Evolutionary conservation across 1,140 invertebrate species (phyloP).

Genomic region (Schmidtea mediterranea): DNA sequence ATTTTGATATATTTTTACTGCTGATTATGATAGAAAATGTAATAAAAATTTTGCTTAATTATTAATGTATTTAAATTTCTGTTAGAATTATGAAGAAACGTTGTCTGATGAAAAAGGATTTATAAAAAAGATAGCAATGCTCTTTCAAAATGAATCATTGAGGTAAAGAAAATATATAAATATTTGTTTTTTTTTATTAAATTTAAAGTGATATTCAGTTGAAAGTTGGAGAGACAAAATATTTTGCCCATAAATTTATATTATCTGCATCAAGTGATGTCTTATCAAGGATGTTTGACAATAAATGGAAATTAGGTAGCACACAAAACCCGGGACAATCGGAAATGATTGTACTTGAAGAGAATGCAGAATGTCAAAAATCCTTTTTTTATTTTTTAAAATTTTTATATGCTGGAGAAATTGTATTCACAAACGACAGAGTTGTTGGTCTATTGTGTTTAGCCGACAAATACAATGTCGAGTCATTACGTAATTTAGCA

Average conservation of each 20-base stretch:
- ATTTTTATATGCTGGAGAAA: conserved; percentile 23
- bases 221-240: conserved; percentile 16
- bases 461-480: conserved; percentile 25
- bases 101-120: no score
- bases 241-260: conserved; percentile 22
- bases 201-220: conserved; percentile 17
- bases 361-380: conserved; percentile 19
- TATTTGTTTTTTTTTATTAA: no score
- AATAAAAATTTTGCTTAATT: no score
- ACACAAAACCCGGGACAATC: conserved; percentile 5
- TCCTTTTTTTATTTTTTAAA: conserved; percentile 22
- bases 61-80: no score
- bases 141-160: no score
- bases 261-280: conserved; percentile 24
- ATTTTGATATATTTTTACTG: no score
- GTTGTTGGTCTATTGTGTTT: conserved; percentile 24
- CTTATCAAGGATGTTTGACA: conserved; percentile 22
- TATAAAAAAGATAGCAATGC: no score
- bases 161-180: no score
- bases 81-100: no score
- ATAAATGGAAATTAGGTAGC: conserved; percentile 15
- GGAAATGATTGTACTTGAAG: conserved; percentile 17
- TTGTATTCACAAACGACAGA: conserved; percentile 15
- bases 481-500: conserved; percentile 20
- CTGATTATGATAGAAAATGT: no score